Conservation (phyloP, 2,113 vertebrate species). For the Leptobrachium leishanense region DNA sequence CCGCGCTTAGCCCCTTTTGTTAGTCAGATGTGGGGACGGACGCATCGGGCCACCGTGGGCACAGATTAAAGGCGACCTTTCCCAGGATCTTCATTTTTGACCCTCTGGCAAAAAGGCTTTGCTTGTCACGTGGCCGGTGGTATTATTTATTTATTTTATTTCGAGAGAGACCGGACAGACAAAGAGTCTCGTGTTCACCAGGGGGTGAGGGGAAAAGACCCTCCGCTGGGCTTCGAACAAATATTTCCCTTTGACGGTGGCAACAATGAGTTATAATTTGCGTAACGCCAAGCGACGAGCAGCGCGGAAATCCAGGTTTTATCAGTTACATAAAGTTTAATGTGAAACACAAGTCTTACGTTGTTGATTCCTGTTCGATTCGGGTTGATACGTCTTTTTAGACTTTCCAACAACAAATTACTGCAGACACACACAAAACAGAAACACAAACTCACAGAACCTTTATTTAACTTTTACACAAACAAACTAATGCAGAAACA, state of each 20-base stretch:
- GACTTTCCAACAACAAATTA: too few relatives aligned
- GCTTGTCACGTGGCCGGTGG: constrained; percentile 65
- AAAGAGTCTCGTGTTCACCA: constrained; percentile 24
- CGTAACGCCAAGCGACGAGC: too few relatives aligned
- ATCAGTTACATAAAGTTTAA: too few relatives aligned
- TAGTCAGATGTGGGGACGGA: constrained; percentile 75
- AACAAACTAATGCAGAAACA: too few relatives aligned
- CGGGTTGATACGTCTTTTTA: too few relatives aligned
- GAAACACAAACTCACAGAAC: too few relatives aligned
- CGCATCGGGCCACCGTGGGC: constrained; percentile 61
- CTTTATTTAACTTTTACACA: too few relatives aligned
- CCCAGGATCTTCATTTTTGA: constrained; percentile 69
- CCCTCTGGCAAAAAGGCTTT: constrained; percentile 66
- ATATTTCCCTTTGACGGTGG: constrained; percentile 17
- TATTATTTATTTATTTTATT: constrained; percentile 20
- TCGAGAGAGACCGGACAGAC: constrained; percentile 45
- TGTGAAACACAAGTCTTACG: too few relatives aligned
- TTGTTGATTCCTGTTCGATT: too few relatives aligned
- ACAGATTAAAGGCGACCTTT: constrained; percentile 78
- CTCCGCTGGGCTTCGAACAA: constrained; percentile 46
- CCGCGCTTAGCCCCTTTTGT: constrained; percentile 82
- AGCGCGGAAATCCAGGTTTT: too few relatives aligned
- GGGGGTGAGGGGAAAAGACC: not conserved
- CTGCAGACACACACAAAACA: too few relatives aligned
- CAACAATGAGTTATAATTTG: too few relatives aligned